These are phyloP conservation scores for Pseudochirops cupreus DNA, from an alignment of 2,797 vertebrate genomes.

Conservation along the genomic window DNA sequence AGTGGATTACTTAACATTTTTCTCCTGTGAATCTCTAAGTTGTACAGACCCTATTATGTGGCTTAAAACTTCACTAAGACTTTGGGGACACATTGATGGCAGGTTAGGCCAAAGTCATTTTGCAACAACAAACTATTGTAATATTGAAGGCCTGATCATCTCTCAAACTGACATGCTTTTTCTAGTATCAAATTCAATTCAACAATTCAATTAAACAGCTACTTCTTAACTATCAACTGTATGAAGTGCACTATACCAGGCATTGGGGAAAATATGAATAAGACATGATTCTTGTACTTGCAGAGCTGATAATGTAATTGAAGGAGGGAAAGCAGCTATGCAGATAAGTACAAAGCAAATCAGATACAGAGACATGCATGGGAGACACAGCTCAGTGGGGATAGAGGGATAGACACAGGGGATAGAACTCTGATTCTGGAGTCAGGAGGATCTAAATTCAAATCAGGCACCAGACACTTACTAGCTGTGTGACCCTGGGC, in stretches of 20 bases:
- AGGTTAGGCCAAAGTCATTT: background rate
- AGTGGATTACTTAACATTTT: background rate
- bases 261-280: background rate
- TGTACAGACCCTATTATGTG: background rate
- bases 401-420: background rate
- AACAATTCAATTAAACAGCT: background rate
- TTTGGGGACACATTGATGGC: background rate
- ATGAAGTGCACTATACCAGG: background rate
- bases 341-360: background rate
- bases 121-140: background rate
- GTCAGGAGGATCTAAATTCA: background rate
- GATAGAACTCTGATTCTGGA: background rate
- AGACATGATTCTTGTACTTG: background rate
- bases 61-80: background rate
- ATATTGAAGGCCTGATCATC: background rate
- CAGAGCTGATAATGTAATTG: too few species aligned
- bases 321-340: background rate
- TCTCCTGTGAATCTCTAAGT: background rate
- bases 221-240: background rate
- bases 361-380: background rate
- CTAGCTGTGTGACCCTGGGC: background rate
- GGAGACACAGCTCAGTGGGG: background rate
- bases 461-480: background rate
- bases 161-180: background rate
- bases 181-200: background rate